phyloP scores from a whole-genome alignment of 2,888 invertebrate genomes.

The Papilio protenor region DNA sequence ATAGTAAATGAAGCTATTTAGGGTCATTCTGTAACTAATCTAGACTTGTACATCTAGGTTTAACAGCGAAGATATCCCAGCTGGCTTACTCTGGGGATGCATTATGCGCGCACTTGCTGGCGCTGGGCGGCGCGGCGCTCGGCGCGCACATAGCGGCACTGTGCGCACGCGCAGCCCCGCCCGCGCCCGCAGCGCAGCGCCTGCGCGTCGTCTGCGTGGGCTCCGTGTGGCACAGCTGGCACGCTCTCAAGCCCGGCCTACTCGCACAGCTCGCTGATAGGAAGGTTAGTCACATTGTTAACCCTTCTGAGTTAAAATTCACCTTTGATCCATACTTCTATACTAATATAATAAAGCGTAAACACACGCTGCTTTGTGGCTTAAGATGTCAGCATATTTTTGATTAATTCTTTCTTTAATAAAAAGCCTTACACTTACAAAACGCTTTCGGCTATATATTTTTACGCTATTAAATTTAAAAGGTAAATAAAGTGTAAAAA shows the following conservation, averaged over 20 bases:
- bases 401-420: no score
- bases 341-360: no score
- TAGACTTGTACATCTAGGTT: slow-evolving; percentile 67
- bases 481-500: no score
- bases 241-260: slow-evolving; percentile 89
- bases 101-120: slow-evolving; percentile 86
- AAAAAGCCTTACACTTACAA: no score
- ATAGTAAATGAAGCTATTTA: no score
- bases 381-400: no score
- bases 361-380: no score
- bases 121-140: slow-evolving; percentile 88
- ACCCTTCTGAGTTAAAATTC: no score
- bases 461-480: no score
- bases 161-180: slow-evolving; percentile 83
- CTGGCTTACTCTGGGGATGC: slow-evolving; percentile 89
- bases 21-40: no score
- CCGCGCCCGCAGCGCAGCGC: slow-evolving; percentile 86
- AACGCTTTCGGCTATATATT: no score
- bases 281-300: slow-evolving; percentile 47
- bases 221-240: slow-evolving; percentile 98
- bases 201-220: slow-evolving; percentile 95
- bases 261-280: slow-evolving; percentile 78
- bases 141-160: slow-evolving; percentile 85
- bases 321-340: no score
- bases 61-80: slow-evolving; percentile 89